These are phyloP conservation scores for Anastatus disparis DNA, from an alignment of 1,140 invertebrate genomes.

Conservation along the genomic window DNA sequence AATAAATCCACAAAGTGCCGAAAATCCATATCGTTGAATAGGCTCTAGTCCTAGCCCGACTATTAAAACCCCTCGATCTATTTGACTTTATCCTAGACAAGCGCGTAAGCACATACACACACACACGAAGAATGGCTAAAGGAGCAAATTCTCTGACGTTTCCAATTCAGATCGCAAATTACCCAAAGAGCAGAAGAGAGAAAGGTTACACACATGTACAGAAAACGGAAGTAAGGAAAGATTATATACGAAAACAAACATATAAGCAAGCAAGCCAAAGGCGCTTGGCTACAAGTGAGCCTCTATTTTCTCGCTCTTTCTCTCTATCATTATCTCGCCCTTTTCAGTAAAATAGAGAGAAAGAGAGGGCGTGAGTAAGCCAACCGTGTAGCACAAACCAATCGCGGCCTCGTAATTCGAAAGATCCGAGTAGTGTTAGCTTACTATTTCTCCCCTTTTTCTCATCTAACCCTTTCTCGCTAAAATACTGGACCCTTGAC, in stretches of 20 bases:
- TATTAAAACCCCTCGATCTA: background rate
- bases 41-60: too few species aligned
- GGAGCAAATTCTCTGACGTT: background rate
- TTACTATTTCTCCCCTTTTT: background rate
- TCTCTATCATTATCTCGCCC: conserved; percentile 19
- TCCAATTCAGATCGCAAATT: conserved; percentile 2
- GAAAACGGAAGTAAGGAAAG: background rate
- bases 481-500: conserved; percentile 35
- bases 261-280: background rate
- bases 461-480: conserved; percentile 35
- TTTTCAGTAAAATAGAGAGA: background rate
- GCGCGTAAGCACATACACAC: background rate
- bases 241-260: background rate
- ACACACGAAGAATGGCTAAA: background rate
- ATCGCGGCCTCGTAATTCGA: conserved; percentile 28
- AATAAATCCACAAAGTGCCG: background rate
- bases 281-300: background rate
- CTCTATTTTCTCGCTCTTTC: background rate
- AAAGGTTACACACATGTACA: too few species aligned
- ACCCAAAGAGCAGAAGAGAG: background rate
- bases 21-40: too few species aligned
- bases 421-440: conserved; percentile 11
- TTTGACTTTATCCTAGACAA: background rate
- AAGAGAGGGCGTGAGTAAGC: background rate
- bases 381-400: background rate